Evolutionary conservation across 2,113 vertebrate species (phyloP).

Genomic region (Ranitomeya imitator): DNA sequence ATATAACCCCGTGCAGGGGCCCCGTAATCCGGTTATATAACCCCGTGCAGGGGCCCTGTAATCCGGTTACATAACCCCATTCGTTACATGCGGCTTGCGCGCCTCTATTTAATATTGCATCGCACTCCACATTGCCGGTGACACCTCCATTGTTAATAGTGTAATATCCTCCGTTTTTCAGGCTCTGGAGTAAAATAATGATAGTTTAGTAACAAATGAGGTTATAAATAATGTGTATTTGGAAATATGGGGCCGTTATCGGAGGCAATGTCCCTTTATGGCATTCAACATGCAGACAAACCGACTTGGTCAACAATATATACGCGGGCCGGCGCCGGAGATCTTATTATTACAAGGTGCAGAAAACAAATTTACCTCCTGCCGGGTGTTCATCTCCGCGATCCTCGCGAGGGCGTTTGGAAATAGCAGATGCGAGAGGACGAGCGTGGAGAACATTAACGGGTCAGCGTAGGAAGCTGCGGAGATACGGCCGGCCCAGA

Average conservation of each 20-base stretch:
- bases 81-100: not conserved
- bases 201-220: constrained; percentile 51
- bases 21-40: constrained; percentile 5
- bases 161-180: constrained; percentile 47
- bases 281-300: constrained; percentile 22
- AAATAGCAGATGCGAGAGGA: constrained; percentile 22
- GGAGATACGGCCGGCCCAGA: not conserved
- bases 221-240: constrained; percentile 53
- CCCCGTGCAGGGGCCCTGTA: not conserved
- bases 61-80: constrained; percentile 7
- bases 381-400: constrained; percentile 42
- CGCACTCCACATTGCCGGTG: not conserved
- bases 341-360: constrained; percentile 42
- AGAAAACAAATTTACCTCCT: constrained; percentile 57
- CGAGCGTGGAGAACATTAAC: constrained; percentile 8
- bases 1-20: not conserved
- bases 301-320: constrained; percentile 46
- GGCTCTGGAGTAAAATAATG: constrained; percentile 41
- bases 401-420: constrained; percentile 34
- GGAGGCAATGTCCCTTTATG: constrained; percentile 30
- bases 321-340: not conserved
- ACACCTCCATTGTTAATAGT: constrained; percentile 36
- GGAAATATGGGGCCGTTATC: constrained; percentile 31
- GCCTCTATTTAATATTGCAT: constrained; percentile 18
- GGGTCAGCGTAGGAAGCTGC: constrained; percentile 6